phyloP scores from a whole-genome alignment of 2,888 invertebrate species.

The Drosophila peninsularis region DNA sequence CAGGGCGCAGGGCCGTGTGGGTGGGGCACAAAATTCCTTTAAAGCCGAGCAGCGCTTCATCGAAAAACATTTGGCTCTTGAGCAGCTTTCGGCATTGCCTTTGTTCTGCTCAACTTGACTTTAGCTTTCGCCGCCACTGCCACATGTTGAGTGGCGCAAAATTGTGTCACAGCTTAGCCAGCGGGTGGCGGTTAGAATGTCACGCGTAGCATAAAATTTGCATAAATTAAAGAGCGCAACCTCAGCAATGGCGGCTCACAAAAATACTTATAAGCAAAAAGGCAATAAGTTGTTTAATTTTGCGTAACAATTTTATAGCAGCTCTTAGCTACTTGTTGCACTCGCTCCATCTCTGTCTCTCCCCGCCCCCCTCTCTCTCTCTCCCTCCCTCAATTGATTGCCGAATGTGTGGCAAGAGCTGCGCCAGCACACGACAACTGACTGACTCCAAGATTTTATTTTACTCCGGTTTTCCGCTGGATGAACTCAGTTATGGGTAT shows the following conservation, averaged over 20 bases:
- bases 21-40: conserved; percentile 1
- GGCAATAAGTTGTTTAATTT: conserved; percentile 72
- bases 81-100: conserved; percentile 58
- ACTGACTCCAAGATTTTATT: not conserved
- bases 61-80: conserved; percentile 68
- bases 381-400: conserved; percentile 1
- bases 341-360: not conserved
- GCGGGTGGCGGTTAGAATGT: conserved; percentile 44
- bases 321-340: conserved; percentile 65
- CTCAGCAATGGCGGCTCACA: conserved; percentile 38
- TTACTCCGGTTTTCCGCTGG: not conserved
- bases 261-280: conserved; percentile 36
- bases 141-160: conserved; percentile 76
- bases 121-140: conserved; percentile 45
- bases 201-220: conserved; percentile 75
- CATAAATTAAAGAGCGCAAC: conserved; percentile 68
- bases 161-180: conserved; percentile 70
- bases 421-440: not conserved
- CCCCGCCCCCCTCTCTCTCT: not conserved
- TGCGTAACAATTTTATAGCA: conserved; percentile 56
- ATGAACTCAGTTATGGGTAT: not conserved
- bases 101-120: conserved; percentile 63
- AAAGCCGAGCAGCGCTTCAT: conserved; percentile 34
- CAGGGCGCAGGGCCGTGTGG: too few species aligned
- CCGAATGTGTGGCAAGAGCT: not conserved